phyloP scores from a whole-genome alignment of 2,888 invertebrate genomes.

The Protophormia terraenovae region DNA sequence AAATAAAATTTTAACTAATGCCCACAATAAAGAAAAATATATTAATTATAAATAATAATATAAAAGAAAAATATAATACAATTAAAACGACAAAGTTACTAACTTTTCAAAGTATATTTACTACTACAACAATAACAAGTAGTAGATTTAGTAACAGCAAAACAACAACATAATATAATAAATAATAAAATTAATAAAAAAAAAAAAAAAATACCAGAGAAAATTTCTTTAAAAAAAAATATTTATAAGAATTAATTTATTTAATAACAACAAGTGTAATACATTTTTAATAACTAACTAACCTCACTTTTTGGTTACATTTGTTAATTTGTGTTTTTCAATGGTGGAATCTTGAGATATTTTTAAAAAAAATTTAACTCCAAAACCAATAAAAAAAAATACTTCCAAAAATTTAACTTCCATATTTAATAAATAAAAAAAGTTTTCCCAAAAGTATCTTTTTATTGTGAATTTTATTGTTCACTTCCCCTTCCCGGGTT shows the following conservation, averaged over 20 bases:
- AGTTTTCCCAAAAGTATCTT: too few species aligned
- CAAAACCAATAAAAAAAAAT: background rate
- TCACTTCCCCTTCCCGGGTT: conserved; percentile 3
- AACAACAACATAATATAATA: too few species aligned
- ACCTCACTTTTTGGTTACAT: conserved; percentile 9
- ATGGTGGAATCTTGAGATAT: background rate
- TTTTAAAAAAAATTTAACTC: too few species aligned
- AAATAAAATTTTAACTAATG: conserved; percentile 13
- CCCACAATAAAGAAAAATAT: conserved; percentile 18
- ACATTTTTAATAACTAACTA: background rate
- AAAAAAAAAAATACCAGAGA: too few species aligned
- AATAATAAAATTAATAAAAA: background rate
- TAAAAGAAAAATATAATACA: background rate
- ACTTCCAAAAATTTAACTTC: background rate
- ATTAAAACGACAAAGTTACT: conserved; percentile 44
- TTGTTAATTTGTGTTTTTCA: background rate
- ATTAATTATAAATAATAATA: background rate
- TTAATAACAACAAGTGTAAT: background rate
- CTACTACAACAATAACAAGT: background rate
- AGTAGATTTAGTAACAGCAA: background rate
- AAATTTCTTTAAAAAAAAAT: conserved; percentile 33
- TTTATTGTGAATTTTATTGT: too few species aligned
- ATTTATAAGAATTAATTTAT: background rate
- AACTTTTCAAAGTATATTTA: conserved; percentile 12
- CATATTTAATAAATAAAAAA: background rate